phyloP scores from a whole-genome alignment of 2,113 vertebrate genomes.

The Hydropotes inermis region DNA sequence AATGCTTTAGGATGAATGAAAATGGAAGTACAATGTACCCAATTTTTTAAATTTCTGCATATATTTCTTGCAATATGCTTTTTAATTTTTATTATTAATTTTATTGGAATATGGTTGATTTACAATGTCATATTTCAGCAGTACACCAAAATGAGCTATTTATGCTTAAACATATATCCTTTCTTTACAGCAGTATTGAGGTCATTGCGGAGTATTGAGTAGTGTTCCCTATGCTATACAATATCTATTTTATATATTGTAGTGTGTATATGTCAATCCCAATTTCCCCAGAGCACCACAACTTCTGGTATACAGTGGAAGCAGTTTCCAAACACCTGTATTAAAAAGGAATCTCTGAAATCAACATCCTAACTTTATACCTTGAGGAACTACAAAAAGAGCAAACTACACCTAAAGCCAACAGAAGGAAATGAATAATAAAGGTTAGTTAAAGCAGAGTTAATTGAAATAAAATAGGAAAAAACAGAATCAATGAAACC shows the following conservation, averaged over 20 bases:
- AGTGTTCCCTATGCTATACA: no score
- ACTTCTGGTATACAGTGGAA: background rate
- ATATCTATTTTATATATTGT: no score
- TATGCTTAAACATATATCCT: background rate
- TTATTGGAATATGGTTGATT: background rate
- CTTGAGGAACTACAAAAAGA: background rate
- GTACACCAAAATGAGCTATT: background rate
- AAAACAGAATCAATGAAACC: background rate
- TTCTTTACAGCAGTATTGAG: background rate
- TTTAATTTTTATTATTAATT: background rate
- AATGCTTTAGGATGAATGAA: background rate
- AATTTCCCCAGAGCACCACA: background rate
- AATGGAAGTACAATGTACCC: background rate
- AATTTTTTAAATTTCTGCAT: background rate
- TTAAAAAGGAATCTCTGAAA: conserved; percentile 19
- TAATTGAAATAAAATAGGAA: background rate
- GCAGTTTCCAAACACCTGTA: background rate
- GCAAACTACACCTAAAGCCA: background rate
- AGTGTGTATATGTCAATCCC: no score
- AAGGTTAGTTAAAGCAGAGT: background rate
- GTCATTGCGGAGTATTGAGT: no score
- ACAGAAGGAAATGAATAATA: background rate
- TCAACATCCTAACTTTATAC: background rate
- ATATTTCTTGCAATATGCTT: background rate
- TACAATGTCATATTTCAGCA: background rate